Evolutionary conservation across 2,888 invertebrate species (phyloP).

Genomic region (Diadegma fenestrale): DNA sequence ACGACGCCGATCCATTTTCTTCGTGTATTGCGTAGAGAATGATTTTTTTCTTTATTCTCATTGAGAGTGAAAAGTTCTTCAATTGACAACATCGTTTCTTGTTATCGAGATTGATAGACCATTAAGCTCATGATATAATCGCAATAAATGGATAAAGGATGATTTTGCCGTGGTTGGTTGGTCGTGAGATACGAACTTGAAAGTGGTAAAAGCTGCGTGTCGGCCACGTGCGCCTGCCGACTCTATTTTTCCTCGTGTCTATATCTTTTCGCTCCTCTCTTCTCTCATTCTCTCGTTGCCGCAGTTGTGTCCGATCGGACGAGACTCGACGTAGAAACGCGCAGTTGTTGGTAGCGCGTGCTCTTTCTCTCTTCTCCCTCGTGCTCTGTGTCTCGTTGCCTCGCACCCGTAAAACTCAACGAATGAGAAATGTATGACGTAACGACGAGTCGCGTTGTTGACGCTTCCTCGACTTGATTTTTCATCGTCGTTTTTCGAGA

Average conservation of each 20-base stretch:
- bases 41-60: not conserved
- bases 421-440: constrained; percentile 49
- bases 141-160: constrained; percentile 15
- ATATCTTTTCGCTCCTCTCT: constrained; percentile 18
- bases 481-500: constrained; percentile 23
- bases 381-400: constrained; percentile 1
- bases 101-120: not conserved
- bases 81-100: not conserved
- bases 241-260: constrained; percentile 30
- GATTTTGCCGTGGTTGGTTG: not conserved
- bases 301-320: constrained; percentile 37
- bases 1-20: too few relatives aligned
- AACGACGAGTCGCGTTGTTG: constrained; percentile 57
- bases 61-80: not conserved
- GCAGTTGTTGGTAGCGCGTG: constrained; percentile 36
- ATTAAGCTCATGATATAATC: not conserved
- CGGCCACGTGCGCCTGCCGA: constrained; percentile 29
- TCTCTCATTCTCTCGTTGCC: constrained; percentile 19
- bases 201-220: constrained; percentile 52
- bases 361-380: not conserved
- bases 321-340: constrained; percentile 49
- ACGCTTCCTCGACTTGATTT: constrained; percentile 53
- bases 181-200: constrained; percentile 23
- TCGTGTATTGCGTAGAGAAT: too few relatives aligned
- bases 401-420: constrained; percentile 29